These are phyloP conservation scores for Unio delphinus DNA, from an alignment of 2,888 invertebrate species.

Conservation along the genomic window DNA sequence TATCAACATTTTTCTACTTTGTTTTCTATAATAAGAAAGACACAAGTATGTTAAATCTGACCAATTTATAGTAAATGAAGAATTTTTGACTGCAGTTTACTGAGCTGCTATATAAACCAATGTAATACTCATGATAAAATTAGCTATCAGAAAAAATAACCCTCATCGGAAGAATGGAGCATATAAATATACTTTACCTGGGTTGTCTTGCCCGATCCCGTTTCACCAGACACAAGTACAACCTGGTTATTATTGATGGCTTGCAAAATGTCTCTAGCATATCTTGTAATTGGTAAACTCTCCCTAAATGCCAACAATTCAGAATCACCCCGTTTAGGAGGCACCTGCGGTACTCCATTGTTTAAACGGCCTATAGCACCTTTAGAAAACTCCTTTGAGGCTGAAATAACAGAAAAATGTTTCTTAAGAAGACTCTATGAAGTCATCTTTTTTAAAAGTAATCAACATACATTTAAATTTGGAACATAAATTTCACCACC, in stretches of 20 bases:
- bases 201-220: slow-evolving; percentile 95
- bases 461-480: too few relatives aligned
- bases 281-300: slow-evolving; percentile 81
- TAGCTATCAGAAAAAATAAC: background rate
- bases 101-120: background rate
- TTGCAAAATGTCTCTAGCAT: slow-evolving; percentile 79
- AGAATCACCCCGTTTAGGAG: slow-evolving; percentile 72
- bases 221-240: slow-evolving; percentile 79
- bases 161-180: background rate
- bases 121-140: background rate
- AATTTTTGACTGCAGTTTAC: background rate
- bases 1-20: too few relatives aligned
- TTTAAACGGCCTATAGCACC: slow-evolving; percentile 79
- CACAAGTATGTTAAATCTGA: too few relatives aligned
- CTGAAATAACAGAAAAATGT: slow-evolving; percentile 15
- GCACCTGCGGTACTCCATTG: slow-evolving; percentile 80
- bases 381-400: slow-evolving; percentile 66
- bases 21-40: too few relatives aligned
- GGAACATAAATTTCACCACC: too few relatives aligned
- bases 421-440: too few relatives aligned
- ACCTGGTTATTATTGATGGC: slow-evolving; percentile 80
- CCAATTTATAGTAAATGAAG: too few relatives aligned
- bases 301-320: slow-evolving; percentile 72
- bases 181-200: slow-evolving; percentile 75
- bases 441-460: too few relatives aligned